A percentile compares a stretch with the other conserved stretches of the same genome.
These are phyloP conservation scores for Synergus gifuensis DNA, from an alignment of 2,888 invertebrate genomes.

Conservation along the genomic window DNA sequence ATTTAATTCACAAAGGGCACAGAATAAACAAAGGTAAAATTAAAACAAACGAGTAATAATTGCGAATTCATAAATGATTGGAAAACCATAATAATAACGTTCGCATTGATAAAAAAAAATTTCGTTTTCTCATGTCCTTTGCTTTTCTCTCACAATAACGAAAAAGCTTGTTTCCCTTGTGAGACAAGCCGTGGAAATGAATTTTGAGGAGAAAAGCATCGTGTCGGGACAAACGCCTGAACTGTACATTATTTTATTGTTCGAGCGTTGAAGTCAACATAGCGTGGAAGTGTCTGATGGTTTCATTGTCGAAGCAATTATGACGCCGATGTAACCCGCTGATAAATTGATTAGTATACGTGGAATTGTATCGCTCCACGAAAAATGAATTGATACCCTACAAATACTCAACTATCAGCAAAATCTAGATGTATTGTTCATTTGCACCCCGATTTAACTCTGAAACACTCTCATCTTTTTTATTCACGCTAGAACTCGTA, in stretches of 20 bases:
- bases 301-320: constrained; percentile 5
- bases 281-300: constrained; percentile 11
- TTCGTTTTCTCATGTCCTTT: background rate
- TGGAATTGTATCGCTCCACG: background rate
- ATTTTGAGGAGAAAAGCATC: background rate
- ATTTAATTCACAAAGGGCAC: background rate
- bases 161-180: background rate
- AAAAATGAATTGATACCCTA: background rate
- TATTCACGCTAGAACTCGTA: background rate
- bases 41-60: background rate
- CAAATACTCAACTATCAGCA: background rate
- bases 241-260: constrained; percentile 18
- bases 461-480: background rate
- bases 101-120: background rate
- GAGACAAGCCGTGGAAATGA: background rate
- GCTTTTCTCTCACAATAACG: background rate
- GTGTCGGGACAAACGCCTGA: background rate
- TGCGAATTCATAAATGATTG: background rate
- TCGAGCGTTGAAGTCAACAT: constrained; percentile 31
- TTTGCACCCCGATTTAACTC: background rate
- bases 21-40: background rate
- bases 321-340: background rate
- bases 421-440: background rate
- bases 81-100: background rate
- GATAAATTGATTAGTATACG: background rate